Evolutionary conservation across 92 coral and sea anemone genomes (phyloP).

Genomic region (Pocillopora meandrina): DNA sequence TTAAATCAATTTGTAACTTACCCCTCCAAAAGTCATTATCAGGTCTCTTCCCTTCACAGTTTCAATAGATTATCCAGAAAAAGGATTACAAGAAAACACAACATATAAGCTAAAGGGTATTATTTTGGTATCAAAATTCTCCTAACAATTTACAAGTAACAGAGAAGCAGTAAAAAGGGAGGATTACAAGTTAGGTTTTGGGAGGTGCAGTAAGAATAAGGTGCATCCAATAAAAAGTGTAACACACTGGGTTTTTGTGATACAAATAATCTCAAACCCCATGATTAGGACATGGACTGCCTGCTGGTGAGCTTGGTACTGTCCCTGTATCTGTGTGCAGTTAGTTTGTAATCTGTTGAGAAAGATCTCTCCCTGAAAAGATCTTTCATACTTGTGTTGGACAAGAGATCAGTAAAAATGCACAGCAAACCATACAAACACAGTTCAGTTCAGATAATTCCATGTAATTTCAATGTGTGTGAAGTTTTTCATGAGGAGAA

Average conservation of each 20-base stretch:
- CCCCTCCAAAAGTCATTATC: too few relatives aligned
- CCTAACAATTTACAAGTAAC: too few relatives aligned
- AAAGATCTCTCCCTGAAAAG: slow-evolving; percentile 86
- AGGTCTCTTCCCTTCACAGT: too few relatives aligned
- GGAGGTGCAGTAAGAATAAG: too few relatives aligned
- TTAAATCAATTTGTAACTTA: too few relatives aligned
- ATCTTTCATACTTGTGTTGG: slow-evolving; percentile 89
- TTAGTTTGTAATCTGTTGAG: slow-evolving; percentile 85
- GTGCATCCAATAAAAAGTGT: neutral
- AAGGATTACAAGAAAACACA: too few relatives aligned
- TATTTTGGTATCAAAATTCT: too few relatives aligned
- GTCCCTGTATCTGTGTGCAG: slow-evolving; percentile 67
- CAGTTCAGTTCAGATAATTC: slow-evolving; percentile 90
- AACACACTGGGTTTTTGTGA: too few relatives aligned
- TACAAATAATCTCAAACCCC: slow-evolving; percentile 1
- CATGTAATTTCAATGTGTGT: slow-evolving; percentile 93
- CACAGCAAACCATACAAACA: slow-evolving; percentile 88
- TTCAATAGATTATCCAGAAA: too few relatives aligned
- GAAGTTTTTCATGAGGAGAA: slow-evolving; percentile 93
- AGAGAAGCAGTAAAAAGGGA: too few relatives aligned
- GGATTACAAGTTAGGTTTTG: too few relatives aligned
- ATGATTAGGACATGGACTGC: slow-evolving; percentile 50
- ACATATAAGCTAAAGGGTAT: too few relatives aligned
- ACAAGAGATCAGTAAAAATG: slow-evolving; percentile 94
- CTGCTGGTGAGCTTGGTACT: slow-evolving; percentile 45